Base-by-base conservation (phyloP, 2,888 invertebrate genomes). In the Apodemia hepburni region DNA sequence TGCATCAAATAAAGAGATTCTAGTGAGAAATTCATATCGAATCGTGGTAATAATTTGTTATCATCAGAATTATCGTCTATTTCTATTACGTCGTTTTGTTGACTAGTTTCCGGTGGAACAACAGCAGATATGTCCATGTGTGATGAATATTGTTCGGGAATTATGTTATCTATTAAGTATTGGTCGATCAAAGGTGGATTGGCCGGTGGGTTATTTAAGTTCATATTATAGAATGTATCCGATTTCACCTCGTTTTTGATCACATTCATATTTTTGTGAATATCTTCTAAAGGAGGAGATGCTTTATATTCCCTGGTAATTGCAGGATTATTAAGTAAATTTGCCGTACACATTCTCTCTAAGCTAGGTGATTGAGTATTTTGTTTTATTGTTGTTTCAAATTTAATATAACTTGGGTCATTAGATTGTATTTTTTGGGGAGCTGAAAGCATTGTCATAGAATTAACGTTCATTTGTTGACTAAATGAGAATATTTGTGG, bases 41-140 rank as follows among this genome's bases (percentile, higher is more conserved):
- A 83, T 0, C 89, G 79, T 6, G 87, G 87, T 60, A 90, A 69
- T 1, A 89, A 71, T 68, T 91, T 91, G 61, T 80, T 89, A 64
- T 91, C 91, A 42, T 91, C 90, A 0, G 91, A 91, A 68, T 89
- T 91, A 64, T 91, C 91, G 58, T 91, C 91, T 17, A 91, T 91
- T 71, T 91, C 91, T 64, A 91, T 91, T 2, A 91, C 86, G 62
- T 90, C 90, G 49, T 79, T 87, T 67, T 87, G 86, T 29, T 82
- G 82, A 59, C 76, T 85, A 0, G 82, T 79, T 35, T 85, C 87
- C 12, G 85, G 83, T 7, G 89, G 68, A 0, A 82, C 82, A 0
- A 82, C 81, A 1, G 78, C 74, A 0, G 89, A 80, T 2, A 90
- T 69, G 65, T 90, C 91, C 68, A 90, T 68, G 42, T 88, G 87